These are phyloP conservation scores for Tyrannus savana DNA, from an alignment of 2,113 vertebrate species.

Conservation along the genomic window DNA sequence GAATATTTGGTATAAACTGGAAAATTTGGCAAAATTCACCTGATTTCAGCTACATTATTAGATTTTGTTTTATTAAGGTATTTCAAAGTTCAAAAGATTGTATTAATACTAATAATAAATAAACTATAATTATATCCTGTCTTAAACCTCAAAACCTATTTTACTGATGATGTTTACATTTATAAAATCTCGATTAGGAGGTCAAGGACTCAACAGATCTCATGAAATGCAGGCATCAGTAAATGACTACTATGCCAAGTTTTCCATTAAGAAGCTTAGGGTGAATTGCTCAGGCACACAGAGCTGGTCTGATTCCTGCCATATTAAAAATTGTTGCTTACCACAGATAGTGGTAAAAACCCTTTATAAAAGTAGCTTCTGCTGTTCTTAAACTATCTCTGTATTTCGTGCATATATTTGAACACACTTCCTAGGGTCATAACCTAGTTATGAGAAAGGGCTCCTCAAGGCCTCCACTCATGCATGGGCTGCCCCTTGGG, in stretches of 20 bases:
- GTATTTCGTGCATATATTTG: not conserved
- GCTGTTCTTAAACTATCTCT: not conserved
- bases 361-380: not conserved
- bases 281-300: accelerated
- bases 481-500: too few species aligned
- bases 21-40: not conserved
- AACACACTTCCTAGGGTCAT: not conserved
- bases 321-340: not conserved
- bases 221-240: not conserved
- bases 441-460: not conserved
- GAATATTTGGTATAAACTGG: not conserved
- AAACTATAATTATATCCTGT: not conserved
- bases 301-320: not conserved
- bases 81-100: not conserved
- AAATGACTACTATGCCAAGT: not conserved
- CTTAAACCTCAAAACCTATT: not conserved
- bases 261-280: not conserved
- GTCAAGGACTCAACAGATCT: not conserved
- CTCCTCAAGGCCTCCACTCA: too few species aligned
- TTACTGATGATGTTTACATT: not conserved
- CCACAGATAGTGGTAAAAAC: not conserved
- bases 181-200: not conserved
- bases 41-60: not conserved
- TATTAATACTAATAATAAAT: not conserved
- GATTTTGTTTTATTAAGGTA: not conserved